Evolutionary conservation across 2,113 vertebrate genomes (phyloP).

Genomic region (Sitta europaea): DNA sequence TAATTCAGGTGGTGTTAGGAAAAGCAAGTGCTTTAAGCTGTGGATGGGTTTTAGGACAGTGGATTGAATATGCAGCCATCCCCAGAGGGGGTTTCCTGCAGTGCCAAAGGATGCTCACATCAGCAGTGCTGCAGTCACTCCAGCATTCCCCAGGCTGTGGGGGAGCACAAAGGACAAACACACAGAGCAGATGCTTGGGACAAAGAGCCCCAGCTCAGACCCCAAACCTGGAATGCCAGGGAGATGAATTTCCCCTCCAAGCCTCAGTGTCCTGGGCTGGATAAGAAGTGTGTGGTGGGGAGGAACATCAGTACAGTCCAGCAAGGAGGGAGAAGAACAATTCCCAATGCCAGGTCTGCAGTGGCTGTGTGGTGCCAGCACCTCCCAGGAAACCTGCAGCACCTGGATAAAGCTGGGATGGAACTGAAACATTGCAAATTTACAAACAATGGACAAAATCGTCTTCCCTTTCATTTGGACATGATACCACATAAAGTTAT

Average conservation of each 20-base stretch:
- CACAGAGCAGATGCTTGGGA: neutral
- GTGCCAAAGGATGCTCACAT: neutral
- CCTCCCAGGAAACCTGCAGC: neutral
- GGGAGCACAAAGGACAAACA: neutral
- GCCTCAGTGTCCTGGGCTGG: neutral
- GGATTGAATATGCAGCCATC: neutral
- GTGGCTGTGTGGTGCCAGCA: neutral
- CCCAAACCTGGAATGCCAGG: neutral
- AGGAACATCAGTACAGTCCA: neutral
- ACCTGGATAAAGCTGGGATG: neutral
- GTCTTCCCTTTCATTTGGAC: neutral
- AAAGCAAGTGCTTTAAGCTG: neutral
- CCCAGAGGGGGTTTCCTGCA: neutral
- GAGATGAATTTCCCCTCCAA: neutral
- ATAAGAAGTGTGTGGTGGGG: neutral
- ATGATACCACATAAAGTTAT: neutral
- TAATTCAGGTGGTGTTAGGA: neutral
- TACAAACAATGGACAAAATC: neutral
- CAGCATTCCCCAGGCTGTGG: neutral
- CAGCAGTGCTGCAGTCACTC: neutral
- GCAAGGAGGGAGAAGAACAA: neutral
- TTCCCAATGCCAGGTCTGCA: neutral
- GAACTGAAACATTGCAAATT: neutral
- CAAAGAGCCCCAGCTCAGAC: neutral
- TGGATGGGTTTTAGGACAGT: neutral